These are phyloP conservation scores for Diplodus sargus DNA, from an alignment of 2,797 vertebrate species.

Conservation along the genomic window DNA sequence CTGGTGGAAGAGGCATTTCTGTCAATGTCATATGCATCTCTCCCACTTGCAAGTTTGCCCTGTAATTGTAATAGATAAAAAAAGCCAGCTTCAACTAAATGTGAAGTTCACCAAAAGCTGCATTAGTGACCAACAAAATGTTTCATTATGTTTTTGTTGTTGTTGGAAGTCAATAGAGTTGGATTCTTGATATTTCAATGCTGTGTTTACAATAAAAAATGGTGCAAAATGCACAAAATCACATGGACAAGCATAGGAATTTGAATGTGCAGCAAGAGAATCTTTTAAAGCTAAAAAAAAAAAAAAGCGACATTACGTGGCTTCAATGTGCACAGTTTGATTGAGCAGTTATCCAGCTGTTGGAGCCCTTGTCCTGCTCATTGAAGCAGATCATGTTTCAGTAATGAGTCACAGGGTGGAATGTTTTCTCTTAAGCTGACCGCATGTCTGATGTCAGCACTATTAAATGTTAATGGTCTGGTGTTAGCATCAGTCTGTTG, in stretches of 20 bases:
- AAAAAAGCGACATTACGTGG: too few relatives aligned
- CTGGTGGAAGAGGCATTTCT: neutral
- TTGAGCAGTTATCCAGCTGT: neutral
- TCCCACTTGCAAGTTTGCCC: neutral
- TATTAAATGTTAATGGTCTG: slow-evolving; percentile 3
- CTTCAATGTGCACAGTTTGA: too few relatives aligned
- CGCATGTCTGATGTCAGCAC: slow-evolving; percentile 23
- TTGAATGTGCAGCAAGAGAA: neutral
- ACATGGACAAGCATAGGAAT: neutral
- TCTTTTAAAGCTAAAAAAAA: neutral
- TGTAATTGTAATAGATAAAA: neutral
- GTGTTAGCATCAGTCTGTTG: neutral
- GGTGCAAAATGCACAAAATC: neutral
- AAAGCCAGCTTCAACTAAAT: neutral
- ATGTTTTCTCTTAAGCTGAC: slow-evolving; percentile 21
- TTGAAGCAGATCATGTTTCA: slow-evolving; percentile 20
- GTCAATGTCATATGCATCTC: neutral
- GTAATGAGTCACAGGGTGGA: slow-evolving; percentile 34
- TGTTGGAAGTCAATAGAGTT: neutral
- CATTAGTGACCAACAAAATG: neutral
- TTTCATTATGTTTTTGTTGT: neutral
- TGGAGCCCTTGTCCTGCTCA: neutral
- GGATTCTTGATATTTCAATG: neutral
- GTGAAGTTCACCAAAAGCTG: neutral
- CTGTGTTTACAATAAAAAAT: neutral